Evolutionary conservation across 2,797 vertebrate genomes (phyloP).

Genomic region (Enteromius fasciolatus): DNA sequence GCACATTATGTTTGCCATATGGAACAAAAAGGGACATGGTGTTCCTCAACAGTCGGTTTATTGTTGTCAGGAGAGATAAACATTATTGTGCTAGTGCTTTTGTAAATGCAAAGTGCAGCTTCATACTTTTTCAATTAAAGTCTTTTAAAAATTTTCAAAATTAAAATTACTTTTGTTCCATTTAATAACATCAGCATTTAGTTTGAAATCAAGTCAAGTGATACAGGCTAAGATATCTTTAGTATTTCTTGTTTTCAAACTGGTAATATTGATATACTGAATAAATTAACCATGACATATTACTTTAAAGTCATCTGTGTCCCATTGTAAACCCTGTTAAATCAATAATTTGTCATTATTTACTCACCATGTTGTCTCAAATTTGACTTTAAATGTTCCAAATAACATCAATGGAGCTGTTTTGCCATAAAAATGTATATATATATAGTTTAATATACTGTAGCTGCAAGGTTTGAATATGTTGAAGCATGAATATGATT

Average conservation of each 20-base stretch:
- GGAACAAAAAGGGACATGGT: constrained; percentile 13
- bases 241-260: background rate
- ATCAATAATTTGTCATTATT: background rate
- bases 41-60: background rate
- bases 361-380: background rate
- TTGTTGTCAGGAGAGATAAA: constrained; percentile 1
- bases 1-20: constrained; percentile 49
- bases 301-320: background rate
- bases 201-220: background rate
- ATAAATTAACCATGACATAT: background rate
- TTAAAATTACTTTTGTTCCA: background rate
- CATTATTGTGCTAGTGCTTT: background rate
- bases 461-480: background rate
- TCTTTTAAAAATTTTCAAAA: no score
- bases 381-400: background rate
- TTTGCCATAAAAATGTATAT: background rate
- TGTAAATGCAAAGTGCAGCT: background rate
- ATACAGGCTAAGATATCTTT: background rate
- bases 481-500: background rate
- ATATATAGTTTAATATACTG: background rate
- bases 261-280: background rate
- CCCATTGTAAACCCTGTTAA: background rate
- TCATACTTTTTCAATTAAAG: background rate
- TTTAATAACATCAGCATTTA: background rate
- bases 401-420: background rate